Conservation (phyloP, 2,888 invertebrate species). For the Eupelmus urozonus region DNA sequence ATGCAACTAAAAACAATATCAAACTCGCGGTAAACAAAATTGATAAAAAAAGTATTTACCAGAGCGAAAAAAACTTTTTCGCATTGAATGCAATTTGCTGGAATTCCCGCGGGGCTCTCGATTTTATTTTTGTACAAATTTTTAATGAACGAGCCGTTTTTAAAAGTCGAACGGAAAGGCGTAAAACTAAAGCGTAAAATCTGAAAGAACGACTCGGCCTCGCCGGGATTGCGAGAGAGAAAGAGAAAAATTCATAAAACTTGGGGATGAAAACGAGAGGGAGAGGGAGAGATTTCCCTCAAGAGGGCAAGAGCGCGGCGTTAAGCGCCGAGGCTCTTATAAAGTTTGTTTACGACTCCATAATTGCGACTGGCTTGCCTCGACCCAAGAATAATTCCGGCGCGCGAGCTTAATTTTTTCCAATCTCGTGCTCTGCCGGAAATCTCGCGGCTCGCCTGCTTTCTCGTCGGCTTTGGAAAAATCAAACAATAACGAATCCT, state of each 20-base stretch:
- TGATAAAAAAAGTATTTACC: neutral
- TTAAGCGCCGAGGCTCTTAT: slow-evolving; percentile 8
- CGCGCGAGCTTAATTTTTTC: slow-evolving; percentile 8
- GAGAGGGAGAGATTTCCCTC: slow-evolving; percentile 15
- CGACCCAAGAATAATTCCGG: neutral
- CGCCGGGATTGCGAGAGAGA: neutral
- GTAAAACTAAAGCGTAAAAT: neutral
- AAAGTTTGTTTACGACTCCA: slow-evolving; percentile 42
- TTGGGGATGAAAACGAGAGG: slow-evolving; percentile 9
- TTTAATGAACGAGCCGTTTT: slow-evolving; percentile 31
- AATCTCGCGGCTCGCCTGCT: too few species aligned
- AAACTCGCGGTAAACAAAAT: neutral
- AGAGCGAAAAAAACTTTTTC: neutral
- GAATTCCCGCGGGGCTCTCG: neutral
- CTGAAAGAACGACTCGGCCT: neutral
- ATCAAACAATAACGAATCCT: slow-evolving; percentile 20
- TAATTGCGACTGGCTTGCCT: slow-evolving; percentile 19
- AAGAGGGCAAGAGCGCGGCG: neutral
- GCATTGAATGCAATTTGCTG: neutral
- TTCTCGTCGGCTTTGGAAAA: slow-evolving; percentile 4
- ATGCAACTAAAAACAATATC: neutral
- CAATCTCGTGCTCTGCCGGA: neutral
- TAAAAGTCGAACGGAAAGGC: slow-evolving; percentile 18
- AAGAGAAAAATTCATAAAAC: slow-evolving; percentile 42
- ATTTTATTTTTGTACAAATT: slow-evolving; percentile 6